A percentile compares a stretch with the other conserved stretches of the same genome.
These are phyloP conservation scores for Neosilurus mollespiculum DNA, from an alignment of 2,797 vertebrate species.

Conservation along the genomic window DNA sequence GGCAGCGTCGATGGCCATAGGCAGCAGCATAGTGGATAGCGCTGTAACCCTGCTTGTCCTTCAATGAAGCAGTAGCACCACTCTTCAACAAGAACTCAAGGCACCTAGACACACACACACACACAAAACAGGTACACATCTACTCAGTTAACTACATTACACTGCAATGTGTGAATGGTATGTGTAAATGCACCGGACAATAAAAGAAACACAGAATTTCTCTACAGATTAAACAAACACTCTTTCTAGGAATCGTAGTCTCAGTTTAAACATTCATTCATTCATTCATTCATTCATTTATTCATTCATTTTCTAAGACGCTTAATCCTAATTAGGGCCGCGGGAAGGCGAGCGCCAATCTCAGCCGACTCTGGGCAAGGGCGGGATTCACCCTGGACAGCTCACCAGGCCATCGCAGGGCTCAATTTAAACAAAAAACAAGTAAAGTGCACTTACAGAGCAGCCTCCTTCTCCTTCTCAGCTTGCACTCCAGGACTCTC, in stretches of 20 bases:
- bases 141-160: background rate
- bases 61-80: conserved; percentile 84
- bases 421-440: background rate
- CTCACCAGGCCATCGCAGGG: too few species aligned
- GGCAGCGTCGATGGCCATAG: conserved; percentile 91
- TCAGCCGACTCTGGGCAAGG: too few species aligned
- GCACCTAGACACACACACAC: conserved; percentile 73
- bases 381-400: too few species aligned
- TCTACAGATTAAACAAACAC: background rate
- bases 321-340: too few species aligned
- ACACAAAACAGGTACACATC: background rate
- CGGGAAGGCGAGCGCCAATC: too few species aligned
- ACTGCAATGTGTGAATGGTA: background rate
- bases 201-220: background rate
- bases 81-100: conserved; percentile 92
- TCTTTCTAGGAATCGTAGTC: background rate
- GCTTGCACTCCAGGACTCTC: conserved; percentile 87
- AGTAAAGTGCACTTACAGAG: conserved; percentile 80
- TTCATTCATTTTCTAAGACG: too few species aligned
- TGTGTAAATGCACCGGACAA: background rate
- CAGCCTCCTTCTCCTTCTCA: conserved; percentile 89
- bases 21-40: conserved; percentile 94
- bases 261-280: too few species aligned
- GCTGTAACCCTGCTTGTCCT: conserved; percentile 92
- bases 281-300: too few species aligned